Conservation (phyloP, 1,140 invertebrate genomes). For the silkworm (Bombyx mori) region DNA sequence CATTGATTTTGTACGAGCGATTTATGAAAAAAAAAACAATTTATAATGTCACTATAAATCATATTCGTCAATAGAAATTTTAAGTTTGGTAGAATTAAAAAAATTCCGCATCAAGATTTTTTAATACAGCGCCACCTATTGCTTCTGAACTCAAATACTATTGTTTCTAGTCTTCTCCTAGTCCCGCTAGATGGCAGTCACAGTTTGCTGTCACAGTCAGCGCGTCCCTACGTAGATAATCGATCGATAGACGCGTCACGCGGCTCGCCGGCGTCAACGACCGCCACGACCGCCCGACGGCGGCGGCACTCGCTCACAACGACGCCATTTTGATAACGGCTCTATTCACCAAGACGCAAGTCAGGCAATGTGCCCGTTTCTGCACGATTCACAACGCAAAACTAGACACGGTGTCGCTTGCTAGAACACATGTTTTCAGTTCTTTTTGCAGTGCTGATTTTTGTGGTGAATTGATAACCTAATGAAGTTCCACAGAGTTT, state of each 20-base stretch:
- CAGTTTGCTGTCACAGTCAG: constrained; percentile 9
- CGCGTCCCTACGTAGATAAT: constrained; percentile 1
- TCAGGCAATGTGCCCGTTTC: constrained; percentile 9
- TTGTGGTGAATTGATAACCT: no score
- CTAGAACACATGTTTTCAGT: no score
- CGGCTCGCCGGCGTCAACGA: constrained; percentile 27
- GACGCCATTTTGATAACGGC: constrained; percentile 65
- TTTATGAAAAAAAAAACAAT: no score
- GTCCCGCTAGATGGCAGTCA: constrained; percentile 38
- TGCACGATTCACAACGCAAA: no score
- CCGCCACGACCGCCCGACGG: constrained; percentile 26
- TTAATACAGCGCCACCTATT: neutral
- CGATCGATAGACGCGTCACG: constrained; percentile 5
- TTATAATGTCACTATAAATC: no score
- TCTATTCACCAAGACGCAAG: constrained; percentile 20
- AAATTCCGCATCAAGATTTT: no score
- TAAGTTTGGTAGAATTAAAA: no score
- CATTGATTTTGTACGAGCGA: no score
- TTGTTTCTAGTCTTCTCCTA: constrained; percentile 4
- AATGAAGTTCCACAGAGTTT: no score
- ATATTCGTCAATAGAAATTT: no score
- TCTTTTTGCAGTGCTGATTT: no score
- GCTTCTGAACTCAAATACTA: neutral
- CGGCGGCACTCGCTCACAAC: constrained; percentile 18
- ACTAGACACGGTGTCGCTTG: constrained; percentile 1